Percentiles rank a stretch among this genome's conserved stretches.
phyloP scores from a whole-genome alignment of 2,113 vertebrate species.

The Zingel zingel region DNA sequence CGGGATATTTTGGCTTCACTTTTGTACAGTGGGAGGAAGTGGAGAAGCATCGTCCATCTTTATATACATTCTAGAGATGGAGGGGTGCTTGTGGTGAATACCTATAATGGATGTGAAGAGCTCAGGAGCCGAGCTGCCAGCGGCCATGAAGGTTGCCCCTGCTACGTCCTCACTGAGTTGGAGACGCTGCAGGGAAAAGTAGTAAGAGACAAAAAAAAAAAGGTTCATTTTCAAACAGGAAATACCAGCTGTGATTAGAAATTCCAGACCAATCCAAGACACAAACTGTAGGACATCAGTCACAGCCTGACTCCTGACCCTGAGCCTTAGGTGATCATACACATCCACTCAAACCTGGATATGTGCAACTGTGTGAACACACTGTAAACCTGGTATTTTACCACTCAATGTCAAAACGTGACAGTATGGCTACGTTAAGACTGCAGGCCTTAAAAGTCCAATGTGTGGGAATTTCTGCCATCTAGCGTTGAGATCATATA shows the following conservation, averaged over 20 bases:
- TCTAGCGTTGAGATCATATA: too few species aligned
- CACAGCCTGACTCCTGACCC: background rate
- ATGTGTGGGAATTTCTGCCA: too few species aligned
- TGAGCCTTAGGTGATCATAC: background rate
- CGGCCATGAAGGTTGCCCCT: conserved; percentile 90
- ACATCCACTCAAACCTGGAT: background rate
- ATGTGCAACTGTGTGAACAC: background rate
- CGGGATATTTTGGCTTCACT: too few species aligned
- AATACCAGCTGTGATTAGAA: background rate
- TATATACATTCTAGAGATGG: conserved; percentile 45
- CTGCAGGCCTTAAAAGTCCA: too few species aligned
- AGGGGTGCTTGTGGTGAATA: conserved; percentile 80
- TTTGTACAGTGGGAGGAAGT: too few species aligned
- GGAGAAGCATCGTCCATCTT: too few species aligned
- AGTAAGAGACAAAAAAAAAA: background rate
- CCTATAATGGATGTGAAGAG: conserved; percentile 96
- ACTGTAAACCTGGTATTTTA: background rate
- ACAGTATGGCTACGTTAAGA: too few species aligned
- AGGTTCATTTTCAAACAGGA: background rate
- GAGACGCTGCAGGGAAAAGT: conserved; percentile 85
- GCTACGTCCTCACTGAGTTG: conserved; percentile 92
- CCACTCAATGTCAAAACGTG: background rate
- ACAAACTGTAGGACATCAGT: background rate
- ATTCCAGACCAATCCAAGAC: background rate
- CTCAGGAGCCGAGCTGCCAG: conserved; percentile 95